phyloP scores from a whole-genome alignment of 2,888 invertebrate species.

The Minunthozetes semirufus region DNA sequence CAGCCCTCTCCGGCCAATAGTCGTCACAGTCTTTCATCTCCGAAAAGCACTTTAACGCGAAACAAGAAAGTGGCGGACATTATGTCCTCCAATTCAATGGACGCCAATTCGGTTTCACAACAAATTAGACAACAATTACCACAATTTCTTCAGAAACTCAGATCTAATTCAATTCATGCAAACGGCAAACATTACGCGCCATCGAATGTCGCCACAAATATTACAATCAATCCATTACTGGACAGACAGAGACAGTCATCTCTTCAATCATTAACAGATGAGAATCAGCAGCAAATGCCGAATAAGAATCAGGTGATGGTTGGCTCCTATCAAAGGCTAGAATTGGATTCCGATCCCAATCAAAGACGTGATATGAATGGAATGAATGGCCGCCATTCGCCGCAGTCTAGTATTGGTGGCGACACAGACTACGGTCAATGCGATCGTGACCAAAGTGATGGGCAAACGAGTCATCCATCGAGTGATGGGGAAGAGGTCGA shows the following conservation, averaged over 20 bases:
- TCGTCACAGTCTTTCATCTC: conserved; percentile 40
- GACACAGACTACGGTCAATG: conserved; percentile 41
- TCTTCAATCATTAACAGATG: conserved; percentile 48
- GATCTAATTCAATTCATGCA: conserved; percentile 1
- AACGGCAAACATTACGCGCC: conserved; percentile 28
- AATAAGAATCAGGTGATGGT: conserved; percentile 18
- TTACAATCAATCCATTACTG: conserved; percentile 45
- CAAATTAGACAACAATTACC: conserved; percentile 26
- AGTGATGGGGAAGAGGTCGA: conserved; percentile 49
- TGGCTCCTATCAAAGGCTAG: conserved; percentile 18
- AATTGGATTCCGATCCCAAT: background rate
- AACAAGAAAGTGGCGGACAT: conserved; percentile 20
- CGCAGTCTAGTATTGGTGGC: conserved; percentile 39
- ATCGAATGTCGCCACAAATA: conserved; percentile 32
- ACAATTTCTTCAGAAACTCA: conserved; percentile 31
- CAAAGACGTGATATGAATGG: background rate
- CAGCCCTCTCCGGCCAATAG: conserved; percentile 40
- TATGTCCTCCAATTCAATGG: conserved; percentile 11
- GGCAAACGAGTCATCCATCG: conserved; percentile 47
- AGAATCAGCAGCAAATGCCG: conserved; percentile 37
- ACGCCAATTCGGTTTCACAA: background rate
- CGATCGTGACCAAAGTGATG: conserved; percentile 44
- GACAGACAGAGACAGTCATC: conserved; percentile 54
- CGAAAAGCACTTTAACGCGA: conserved; percentile 40
- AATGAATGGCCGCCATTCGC: conserved; percentile 34